Base-by-base conservation (phyloP, 2,888 invertebrate genomes). In the Dolichopus griseipennis region DNA sequence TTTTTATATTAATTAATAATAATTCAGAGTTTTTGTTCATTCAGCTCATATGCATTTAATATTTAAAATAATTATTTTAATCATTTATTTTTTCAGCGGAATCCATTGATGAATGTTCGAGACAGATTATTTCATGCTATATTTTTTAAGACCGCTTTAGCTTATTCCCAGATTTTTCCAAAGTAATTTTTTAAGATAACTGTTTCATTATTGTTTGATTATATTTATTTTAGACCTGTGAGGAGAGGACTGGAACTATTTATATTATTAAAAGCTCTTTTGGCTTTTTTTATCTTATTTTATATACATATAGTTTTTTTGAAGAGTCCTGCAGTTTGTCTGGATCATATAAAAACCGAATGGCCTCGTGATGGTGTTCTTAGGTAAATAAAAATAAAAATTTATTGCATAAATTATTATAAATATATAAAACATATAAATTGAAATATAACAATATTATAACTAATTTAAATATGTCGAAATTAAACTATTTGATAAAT, bases 341-440 rank as follows among this genome's bases (percentile, higher is more conserved):
- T 99, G 74, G 90, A 93, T 78, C 90, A 93, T 79, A 88, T 96
- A 43, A 88, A 90, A 77, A 87, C 90, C 73, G 88, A 90, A 15
- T 99, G 98, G 98, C 97, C 98, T 0, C 84, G 94, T 70, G 93
- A 96, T 81, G 98, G 98, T 6, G 94, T 99, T 73, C 84, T 99
- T 21, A 74, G 80, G 79, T 77, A 71, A 71, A 67, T 70, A 5
- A 37, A 7, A 37, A 37, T n/a, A n/a, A n/a, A n/a, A n/a, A n/a
- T n/a, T n/a, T n/a, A n/a, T n/a, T n/a, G n/a, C n/a, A n/a, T n/a
- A n/a, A n/a, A n/a, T n/a, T n/a, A n/a, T n/a, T n/a, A n/a, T n/a
- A n/a, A n/a, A n/a, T n/a, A n/a, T n/a, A n/a, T n/a, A n/a, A n/a
- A n/a, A n/a, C n/a, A n/a, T n/a, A n/a, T n/a, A n/a, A n/a, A n/a